These are phyloP conservation scores for Ariopsis seemanni DNA, from an alignment of 2,113 vertebrate species.

Conservation along the genomic window DNA sequence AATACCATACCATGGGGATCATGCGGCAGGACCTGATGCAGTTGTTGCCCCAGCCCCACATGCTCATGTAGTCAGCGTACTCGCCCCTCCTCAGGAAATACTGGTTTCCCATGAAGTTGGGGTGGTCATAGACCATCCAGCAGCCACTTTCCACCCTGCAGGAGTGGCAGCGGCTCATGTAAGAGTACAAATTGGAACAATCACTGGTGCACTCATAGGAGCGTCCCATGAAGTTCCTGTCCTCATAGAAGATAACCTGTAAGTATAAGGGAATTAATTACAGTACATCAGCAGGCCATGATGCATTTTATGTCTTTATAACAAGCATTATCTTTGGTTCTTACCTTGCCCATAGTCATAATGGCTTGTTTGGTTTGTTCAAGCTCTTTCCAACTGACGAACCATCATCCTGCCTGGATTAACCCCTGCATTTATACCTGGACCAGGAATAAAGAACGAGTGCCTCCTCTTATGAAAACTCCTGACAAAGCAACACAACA, in stretches of 20 bases:
- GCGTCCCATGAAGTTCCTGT: constrained; percentile 38
- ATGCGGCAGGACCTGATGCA: constrained; percentile 32
- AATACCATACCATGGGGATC: constrained; percentile 11
- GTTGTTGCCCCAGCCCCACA: constrained; percentile 55
- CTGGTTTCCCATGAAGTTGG: constrained; percentile 49
- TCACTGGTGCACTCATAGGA: constrained; percentile 34
- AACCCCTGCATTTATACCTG: constrained; percentile 33
- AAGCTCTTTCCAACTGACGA: constrained; percentile 9
- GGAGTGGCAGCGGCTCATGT: constrained; percentile 54
- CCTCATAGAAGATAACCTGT: constrained; percentile 35
- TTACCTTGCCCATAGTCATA: constrained; percentile 35
- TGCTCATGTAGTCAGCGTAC: constrained; percentile 58
- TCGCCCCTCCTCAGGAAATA: constrained; percentile 47
- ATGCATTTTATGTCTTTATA: background rate
- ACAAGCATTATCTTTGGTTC: background rate
- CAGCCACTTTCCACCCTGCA: constrained; percentile 53
- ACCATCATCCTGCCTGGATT: constrained; percentile 6
- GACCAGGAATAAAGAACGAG: constrained; percentile 22
- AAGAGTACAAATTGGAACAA: constrained; percentile 26
- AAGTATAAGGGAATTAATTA: background rate
- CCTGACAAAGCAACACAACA: constrained; percentile 23
- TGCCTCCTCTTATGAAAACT: constrained; percentile 18
- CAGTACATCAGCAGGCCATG: background rate
- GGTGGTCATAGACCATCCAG: constrained; percentile 56
- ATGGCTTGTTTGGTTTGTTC: constrained; percentile 2